Evolutionary conservation across 2,113 vertebrate species (phyloP).

Genomic region (Campylorhamphus procurvoides): DNA sequence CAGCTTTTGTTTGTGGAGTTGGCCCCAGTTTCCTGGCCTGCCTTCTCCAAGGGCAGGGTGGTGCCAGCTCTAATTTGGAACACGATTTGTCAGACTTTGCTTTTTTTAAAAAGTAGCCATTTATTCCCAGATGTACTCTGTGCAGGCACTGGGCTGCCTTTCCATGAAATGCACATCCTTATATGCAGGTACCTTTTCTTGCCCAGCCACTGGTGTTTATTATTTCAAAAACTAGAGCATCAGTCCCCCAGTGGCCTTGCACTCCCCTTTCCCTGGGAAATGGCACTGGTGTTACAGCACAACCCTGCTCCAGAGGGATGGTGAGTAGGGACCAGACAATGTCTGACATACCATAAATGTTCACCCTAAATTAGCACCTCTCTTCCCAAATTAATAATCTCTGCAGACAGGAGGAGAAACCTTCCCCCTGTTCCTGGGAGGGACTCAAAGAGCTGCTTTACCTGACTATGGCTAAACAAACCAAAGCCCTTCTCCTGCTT

Average conservation of each 20-base stretch:
- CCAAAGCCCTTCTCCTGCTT: not conserved
- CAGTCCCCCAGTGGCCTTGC: not conserved
- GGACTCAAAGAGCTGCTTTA: not conserved
- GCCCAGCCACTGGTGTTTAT: not conserved
- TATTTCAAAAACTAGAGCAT: not conserved
- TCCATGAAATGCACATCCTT: not conserved
- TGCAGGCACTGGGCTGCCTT: not conserved
- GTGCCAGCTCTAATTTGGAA: not conserved
- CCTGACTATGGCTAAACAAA: not conserved
- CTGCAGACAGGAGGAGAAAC: not conserved
- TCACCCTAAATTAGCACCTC: not conserved
- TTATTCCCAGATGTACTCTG: not conserved
- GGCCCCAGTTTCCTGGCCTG: not conserved
- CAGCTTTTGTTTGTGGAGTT: not conserved
- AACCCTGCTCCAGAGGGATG: not conserved
- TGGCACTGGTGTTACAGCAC: not conserved
- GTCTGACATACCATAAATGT: not conserved
- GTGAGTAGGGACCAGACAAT: accelerated
- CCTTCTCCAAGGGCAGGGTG: not conserved
- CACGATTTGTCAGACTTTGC: not conserved
- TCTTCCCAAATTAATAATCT: not conserved
- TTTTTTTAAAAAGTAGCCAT: not conserved
- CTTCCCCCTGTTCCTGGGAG: not conserved
- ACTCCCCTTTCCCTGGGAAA: not conserved
- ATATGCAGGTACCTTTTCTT: not conserved